These are phyloP conservation scores for Drosophila helvetica DNA, from an alignment of 2,888 invertebrate species.

Conservation along the genomic window DNA sequence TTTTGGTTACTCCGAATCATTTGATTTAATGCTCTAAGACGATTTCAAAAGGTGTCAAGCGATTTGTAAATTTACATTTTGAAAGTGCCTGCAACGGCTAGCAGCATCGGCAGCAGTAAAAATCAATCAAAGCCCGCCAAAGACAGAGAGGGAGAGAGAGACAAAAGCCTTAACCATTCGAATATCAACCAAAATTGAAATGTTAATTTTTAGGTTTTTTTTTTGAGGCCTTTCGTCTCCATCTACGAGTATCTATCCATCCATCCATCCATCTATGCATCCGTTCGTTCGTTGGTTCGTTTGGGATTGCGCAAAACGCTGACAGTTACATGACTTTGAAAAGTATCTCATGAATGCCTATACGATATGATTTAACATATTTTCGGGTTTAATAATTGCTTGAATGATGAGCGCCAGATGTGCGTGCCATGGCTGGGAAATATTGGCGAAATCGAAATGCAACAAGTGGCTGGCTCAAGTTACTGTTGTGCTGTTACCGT, in stretches of 20 bases:
- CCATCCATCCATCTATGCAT: constrained; percentile 23
- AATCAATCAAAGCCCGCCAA: constrained; percentile 66
- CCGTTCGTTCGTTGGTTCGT: constrained; percentile 37
- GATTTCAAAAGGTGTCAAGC: constrained; percentile 61
- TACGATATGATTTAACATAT: constrained; percentile 68
- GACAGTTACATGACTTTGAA: constrained; percentile 73
- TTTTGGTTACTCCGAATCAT: constrained; percentile 29
- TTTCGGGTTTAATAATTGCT: constrained; percentile 73
- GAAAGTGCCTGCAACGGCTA: constrained; percentile 42
- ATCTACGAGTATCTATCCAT: constrained; percentile 1
- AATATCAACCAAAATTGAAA: constrained; percentile 59
- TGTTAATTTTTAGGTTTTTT: constrained; percentile 49
- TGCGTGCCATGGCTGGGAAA: constrained; percentile 59
- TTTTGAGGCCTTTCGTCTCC: constrained; percentile 45
- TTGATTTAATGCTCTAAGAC: constrained; percentile 43
- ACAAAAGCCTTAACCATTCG: constrained; percentile 14
- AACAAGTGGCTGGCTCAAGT: constrained; percentile 38
- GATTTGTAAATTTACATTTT: constrained; percentile 68
- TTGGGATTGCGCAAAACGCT: constrained; percentile 49
- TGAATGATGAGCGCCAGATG: constrained; percentile 50
- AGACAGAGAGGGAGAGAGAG: constrained; percentile 14
- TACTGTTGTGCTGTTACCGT: constrained; percentile 29
- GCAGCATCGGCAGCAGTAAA: constrained; percentile 41
- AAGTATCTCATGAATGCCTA: constrained; percentile 37
- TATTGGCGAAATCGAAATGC: constrained; percentile 58